These are phyloP conservation scores for Tolypeutes matacus DNA, from an alignment of 2,797 vertebrate genomes.

Conservation along the genomic window DNA sequence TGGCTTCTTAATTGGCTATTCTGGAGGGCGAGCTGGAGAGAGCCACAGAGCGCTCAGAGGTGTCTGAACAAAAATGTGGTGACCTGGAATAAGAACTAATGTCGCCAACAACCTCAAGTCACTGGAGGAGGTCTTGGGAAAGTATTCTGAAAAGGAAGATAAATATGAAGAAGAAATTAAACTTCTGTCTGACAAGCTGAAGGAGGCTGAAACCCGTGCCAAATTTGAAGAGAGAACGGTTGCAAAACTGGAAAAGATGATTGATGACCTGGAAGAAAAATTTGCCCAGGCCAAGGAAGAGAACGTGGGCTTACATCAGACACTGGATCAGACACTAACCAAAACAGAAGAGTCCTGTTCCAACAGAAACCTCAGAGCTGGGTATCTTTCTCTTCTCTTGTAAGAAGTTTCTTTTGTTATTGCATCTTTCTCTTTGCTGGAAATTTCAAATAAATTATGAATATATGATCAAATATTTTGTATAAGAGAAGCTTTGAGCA, in stretches of 20 bases:
- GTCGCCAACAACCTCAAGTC: no score
- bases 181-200: slow-evolving; percentile 96
- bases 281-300: slow-evolving; percentile 95
- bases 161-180: slow-evolving; percentile 99
- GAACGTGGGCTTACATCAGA: slow-evolving; percentile 94
- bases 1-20: no score
- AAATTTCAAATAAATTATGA: slow-evolving; percentile 75
- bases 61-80: no score
- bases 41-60: no score
- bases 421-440: slow-evolving; percentile 73
- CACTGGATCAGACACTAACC: slow-evolving; percentile 96
- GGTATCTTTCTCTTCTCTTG: slow-evolving; percentile 64
- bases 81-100: no score
- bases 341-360: slow-evolving; percentile 53
- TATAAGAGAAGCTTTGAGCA: slow-evolving; percentile 81
- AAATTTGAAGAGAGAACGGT: slow-evolving; percentile 97
- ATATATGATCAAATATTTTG: slow-evolving; percentile 79
- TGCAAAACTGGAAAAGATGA: slow-evolving; percentile 97
- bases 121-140: no score
- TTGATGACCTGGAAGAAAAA: slow-evolving; percentile 98
- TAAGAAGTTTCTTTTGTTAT: slow-evolving; percentile 77
- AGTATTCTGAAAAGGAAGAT: slow-evolving; percentile 99
- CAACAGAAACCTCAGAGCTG: slow-evolving; percentile 56
- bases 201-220: slow-evolving; percentile 98
- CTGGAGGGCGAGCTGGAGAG: no score